Base-by-base conservation (phyloP, 2,113 vertebrate genomes). In the Rhea pennata region DNA sequence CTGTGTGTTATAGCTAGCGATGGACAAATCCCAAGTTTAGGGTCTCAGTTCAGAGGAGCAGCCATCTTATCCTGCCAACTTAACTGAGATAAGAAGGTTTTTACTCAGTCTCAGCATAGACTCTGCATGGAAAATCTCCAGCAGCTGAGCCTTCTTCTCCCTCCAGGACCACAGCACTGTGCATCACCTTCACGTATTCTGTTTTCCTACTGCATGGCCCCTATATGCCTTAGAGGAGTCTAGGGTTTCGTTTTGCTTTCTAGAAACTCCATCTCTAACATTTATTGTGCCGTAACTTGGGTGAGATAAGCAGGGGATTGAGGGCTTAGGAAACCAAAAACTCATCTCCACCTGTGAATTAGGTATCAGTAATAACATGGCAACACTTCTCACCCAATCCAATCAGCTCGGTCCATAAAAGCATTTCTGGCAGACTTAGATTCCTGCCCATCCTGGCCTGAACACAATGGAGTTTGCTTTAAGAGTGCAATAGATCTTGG, bases 1-100 rank as follows among this genome's bases (percentile, higher is more conserved):
- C 1, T 0, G 79, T 7, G 42, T 61, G 1, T 92, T 92, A 88
- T 59, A 2, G 1, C 24, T 16, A 42, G 66, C n/a, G 83, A 95
- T 36, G 93, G 92, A 92, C 92, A 83, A 89, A 88, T 22, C 21
- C 61, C 5, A 6, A 72, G 72, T 40, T 83, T 23, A 73, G 88
- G 80, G 69, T 5, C 56, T 78, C 24, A 39, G 65, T 74, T 70
- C 24, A 53, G 87, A 72, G 80, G 33, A 75, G 59, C 88, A 78
- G 81, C 39, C 73, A 71, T 58, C 75, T 90, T 80, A 77, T 91
- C 42, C 87, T 71, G 61, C 51, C 87, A 65, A 40, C 42, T 85
- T 36, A 5, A 3, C 58, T 3, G 6, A 6, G 44, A 70, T 33
- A 50, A 76, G 62, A 24, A 0, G 0, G 27, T 33, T 48, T 23